A percentile compares a stretch with the other conserved stretches of the same genome.
Conservation (phyloP, 1,140 invertebrate genomes). For the Tetramorium alpestre region DNA sequence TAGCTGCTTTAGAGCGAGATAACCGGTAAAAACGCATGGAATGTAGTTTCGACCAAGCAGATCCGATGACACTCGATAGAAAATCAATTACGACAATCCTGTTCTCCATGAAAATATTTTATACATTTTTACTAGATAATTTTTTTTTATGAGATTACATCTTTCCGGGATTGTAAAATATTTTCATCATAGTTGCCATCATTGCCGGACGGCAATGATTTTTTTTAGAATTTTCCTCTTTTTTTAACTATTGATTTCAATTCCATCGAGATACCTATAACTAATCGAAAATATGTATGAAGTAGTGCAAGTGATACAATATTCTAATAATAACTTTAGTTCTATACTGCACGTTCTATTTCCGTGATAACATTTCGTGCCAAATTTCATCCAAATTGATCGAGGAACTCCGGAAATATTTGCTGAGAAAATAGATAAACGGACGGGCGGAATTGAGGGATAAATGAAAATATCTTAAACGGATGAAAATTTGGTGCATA, state of each 20-base stretch:
- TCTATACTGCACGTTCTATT: background rate
- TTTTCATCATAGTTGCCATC: background rate
- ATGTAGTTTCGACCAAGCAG: background rate
- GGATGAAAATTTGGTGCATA: background rate
- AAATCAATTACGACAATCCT: background rate
- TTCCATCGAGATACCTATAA: background rate
- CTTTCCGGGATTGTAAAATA: background rate
- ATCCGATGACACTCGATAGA: background rate
- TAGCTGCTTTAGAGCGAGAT: background rate
- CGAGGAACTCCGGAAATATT: background rate
- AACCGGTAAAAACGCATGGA: background rate
- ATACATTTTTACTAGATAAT: background rate
- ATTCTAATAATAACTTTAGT: background rate
- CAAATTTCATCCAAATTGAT: background rate
- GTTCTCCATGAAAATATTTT: background rate
- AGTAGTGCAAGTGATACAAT: background rate
- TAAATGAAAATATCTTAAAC: background rate
- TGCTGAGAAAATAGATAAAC: background rate
- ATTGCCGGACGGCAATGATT: background rate
- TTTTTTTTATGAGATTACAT: conserved; percentile 6
- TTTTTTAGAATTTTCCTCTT: background rate
- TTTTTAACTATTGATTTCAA: background rate
- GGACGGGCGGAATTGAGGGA: background rate
- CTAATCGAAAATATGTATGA: background rate
- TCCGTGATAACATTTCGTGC: background rate